phyloP scores from a whole-genome alignment of 2,797 vertebrate genomes.

The Epinephelus malabaricus region DNA sequence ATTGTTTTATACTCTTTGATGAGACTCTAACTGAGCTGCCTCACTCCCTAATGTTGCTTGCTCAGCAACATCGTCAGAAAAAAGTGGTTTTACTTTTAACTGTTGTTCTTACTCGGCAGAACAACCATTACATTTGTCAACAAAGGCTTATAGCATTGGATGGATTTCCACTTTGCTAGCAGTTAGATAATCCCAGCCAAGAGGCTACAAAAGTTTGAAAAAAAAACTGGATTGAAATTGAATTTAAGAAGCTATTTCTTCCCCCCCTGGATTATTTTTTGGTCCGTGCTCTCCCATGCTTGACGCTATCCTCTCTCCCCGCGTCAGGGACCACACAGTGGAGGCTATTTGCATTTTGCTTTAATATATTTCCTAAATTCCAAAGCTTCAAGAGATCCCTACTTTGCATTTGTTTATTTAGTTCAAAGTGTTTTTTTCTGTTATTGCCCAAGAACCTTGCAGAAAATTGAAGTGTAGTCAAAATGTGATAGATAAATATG shows the following conservation, averaged over 20 bases:
- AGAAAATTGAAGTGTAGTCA: slow-evolving; percentile 70
- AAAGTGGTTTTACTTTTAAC: slow-evolving; percentile 31
- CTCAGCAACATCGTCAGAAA: slow-evolving; percentile 25
- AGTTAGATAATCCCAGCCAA: slow-evolving; percentile 53
- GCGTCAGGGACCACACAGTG: slow-evolving; percentile 40
- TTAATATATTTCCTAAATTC: slow-evolving; percentile 76
- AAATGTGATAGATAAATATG: slow-evolving; percentile 74
- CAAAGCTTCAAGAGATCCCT: slow-evolving; percentile 72
- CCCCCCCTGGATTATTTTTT: slow-evolving; percentile 47
- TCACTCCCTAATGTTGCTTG: slow-evolving; percentile 28
- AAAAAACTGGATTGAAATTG: slow-evolving; percentile 58
- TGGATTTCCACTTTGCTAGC: slow-evolving; percentile 51
- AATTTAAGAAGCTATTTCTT: slow-evolving; percentile 63
- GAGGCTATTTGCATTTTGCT: slow-evolving; percentile 75
- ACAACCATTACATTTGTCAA: slow-evolving; percentile 45
- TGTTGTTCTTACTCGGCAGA: slow-evolving; percentile 33
- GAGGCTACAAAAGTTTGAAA: slow-evolving; percentile 25
- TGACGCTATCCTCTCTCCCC: slow-evolving; percentile 45
- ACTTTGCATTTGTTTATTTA: slow-evolving; percentile 81
- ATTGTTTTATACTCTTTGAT: slow-evolving; percentile 32
- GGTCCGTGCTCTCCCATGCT: slow-evolving; percentile 34
- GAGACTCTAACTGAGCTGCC: slow-evolving; percentile 27
- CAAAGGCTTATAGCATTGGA: slow-evolving; percentile 26
- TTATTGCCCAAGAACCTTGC: slow-evolving; percentile 69
- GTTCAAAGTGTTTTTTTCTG: slow-evolving; percentile 72